These are phyloP conservation scores for Prionchulus punctatus DNA, from an alignment of 2,888 invertebrate genomes.

Conservation along the genomic window DNA sequence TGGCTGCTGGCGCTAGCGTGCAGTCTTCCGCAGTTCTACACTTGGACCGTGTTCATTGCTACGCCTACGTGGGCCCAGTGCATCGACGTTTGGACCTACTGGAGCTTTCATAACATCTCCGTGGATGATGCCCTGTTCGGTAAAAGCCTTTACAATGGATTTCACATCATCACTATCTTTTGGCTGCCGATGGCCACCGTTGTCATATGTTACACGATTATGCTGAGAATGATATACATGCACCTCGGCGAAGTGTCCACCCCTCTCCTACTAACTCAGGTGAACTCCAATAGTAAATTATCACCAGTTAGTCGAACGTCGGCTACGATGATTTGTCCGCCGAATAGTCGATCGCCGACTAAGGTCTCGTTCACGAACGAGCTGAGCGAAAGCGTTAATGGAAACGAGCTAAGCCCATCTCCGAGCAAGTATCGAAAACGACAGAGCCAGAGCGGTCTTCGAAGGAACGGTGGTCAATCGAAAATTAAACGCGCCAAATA, in stretches of 20 bases:
- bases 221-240: background rate
- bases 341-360: too few species aligned
- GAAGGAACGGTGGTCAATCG: background rate
- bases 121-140: too few species aligned
- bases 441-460: background rate
- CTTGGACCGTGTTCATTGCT: background rate
- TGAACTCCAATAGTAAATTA: background rate
- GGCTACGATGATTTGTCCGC: too few species aligned
- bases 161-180: too few species aligned
- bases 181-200: background rate
- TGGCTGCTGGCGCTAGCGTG: background rate
- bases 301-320: too few species aligned
- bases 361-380: background rate
- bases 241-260: background rate
- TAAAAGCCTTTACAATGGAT: too few species aligned
- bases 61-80: background rate
- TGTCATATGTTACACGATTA: background rate
- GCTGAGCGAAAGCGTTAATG: too few species aligned
- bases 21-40: background rate
- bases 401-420: too few species aligned
- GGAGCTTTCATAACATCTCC: too few species aligned
- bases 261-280: background rate
- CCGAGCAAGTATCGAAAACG: background rate
- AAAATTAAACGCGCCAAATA: background rate
- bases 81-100: background rate